Conservation (phyloP, 2,113 vertebrate species). For the Ailuropoda melanoleuca region DNA sequence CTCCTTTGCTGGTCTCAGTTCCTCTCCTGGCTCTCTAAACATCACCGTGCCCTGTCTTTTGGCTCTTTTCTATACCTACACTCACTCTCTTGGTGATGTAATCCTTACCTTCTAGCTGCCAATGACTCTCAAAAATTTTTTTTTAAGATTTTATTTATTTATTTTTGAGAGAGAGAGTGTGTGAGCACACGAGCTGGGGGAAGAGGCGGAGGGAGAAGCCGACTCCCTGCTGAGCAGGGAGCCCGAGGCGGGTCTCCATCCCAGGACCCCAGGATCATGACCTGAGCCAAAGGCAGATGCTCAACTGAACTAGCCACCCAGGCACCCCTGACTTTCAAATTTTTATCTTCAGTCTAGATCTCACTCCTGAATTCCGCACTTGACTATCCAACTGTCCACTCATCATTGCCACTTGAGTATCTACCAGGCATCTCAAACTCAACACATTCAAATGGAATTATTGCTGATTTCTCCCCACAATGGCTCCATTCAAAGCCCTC, state of each 20-base stretch:
- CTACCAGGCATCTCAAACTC: neutral
- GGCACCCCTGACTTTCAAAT: neutral
- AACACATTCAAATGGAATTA: neutral
- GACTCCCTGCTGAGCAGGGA: no score
- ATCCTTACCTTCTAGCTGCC: neutral
- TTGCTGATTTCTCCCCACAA: neutral
- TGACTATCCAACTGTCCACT: neutral
- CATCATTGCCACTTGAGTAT: neutral
- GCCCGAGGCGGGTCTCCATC: neutral
- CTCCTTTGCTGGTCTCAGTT: neutral
- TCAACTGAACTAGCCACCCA: neutral
- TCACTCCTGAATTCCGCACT: neutral
- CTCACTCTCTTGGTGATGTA: neutral
- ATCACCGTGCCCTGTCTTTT: neutral
- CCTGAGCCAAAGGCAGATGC: neutral
- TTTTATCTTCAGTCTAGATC: neutral
- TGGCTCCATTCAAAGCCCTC: neutral
- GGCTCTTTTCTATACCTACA: neutral
- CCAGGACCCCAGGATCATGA: neutral
- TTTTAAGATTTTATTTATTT: neutral
- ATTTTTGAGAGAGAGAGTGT: neutral
- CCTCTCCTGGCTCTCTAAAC: neutral
- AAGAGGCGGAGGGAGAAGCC: neutral
- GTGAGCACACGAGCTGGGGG: neutral
- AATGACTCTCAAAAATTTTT: neutral